Conservation (phyloP, 2,888 invertebrate species). For the Deroplatys truncata region DNA sequence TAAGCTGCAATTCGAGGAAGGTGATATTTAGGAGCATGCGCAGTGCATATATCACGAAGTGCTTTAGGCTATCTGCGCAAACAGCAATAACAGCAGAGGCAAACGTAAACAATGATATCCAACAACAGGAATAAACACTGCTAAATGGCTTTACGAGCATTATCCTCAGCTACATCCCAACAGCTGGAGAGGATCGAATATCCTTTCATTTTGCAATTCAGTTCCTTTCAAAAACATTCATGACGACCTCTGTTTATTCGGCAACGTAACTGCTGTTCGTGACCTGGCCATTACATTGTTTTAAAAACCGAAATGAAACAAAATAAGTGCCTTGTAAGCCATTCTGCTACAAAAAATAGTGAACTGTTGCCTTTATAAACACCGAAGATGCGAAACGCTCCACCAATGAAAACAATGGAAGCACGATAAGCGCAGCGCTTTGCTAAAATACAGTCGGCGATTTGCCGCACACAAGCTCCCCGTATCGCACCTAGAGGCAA, state of each 20-base stretch:
- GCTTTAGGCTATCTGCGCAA: not conserved
- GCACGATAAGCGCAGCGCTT: not conserved
- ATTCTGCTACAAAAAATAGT: not conserved
- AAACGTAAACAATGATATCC: not conserved
- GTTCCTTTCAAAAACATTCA: not conserved
- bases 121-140: not conserved
- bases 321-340: not conserved
- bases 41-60: not conserved
- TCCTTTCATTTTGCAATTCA: too few relatives aligned
- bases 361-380: not conserved
- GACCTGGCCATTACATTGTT: not conserved
- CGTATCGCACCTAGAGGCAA: not conserved
- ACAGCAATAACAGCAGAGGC: not conserved
- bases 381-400: not conserved
- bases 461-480: not conserved
- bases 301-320: not conserved
- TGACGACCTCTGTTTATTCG: not conserved
- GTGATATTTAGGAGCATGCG: not conserved
- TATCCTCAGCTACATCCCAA: not conserved
- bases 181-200: too few relatives aligned
- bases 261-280: not conserved
- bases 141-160: not conserved
- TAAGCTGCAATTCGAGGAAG: not conserved
- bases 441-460: not conserved
- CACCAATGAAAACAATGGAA: not conserved